A percentile compares a stretch with the other conserved stretches of the same genome.
phyloP scores from a whole-genome alignment of 2,888 invertebrate species.

The Scaptomyza flava region DNA sequence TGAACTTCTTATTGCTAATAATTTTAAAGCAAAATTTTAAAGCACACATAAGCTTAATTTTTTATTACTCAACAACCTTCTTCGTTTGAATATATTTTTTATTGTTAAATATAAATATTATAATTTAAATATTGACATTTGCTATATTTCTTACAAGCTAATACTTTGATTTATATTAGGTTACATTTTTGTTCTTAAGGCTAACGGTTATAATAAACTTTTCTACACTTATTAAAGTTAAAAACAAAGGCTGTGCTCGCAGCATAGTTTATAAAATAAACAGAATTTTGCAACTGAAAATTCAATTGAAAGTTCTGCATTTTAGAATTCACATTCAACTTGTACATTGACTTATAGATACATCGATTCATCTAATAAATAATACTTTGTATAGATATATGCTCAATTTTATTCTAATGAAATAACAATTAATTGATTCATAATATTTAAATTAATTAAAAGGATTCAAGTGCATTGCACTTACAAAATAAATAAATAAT shows the following conservation, averaged over 20 bases:
- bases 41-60: not conserved
- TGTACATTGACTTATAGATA: too few relatives aligned
- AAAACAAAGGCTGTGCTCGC: not conserved
- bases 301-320: not conserved
- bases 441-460: not conserved
- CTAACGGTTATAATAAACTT: not conserved
- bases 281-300: too few relatives aligned
- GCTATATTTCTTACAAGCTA: not conserved
- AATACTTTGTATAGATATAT: not conserved
- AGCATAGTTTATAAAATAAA: not conserved
- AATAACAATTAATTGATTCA: not conserved
- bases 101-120: not conserved
- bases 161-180: not conserved
- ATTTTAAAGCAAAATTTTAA: not conserved
- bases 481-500: not conserved
- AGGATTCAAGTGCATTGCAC: not conserved
- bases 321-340: not conserved
- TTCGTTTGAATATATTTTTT: not conserved
- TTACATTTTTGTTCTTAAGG: not conserved
- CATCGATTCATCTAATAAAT: not conserved
- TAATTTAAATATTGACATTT: slow-evolving; percentile 5
- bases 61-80: not conserved
- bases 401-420: not conserved
- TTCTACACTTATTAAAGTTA: not conserved
- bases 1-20: not conserved